Base-by-base conservation (phyloP, 2,888 invertebrate genomes). In the Pterostichus madidus region DNA sequence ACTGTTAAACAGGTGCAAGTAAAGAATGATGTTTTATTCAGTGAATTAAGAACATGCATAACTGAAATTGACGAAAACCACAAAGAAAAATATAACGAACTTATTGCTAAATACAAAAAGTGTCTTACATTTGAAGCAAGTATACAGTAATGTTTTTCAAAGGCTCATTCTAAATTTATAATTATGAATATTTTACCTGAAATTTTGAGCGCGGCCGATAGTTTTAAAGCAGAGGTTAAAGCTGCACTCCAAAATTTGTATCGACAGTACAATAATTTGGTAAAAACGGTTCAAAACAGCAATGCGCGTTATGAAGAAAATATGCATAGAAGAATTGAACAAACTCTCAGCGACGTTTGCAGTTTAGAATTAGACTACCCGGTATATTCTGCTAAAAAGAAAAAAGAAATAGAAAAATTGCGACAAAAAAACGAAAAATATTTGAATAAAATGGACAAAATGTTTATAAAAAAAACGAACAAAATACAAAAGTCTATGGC, bases 41-140 rank as follows among this genome's bases (percentile, higher is more conserved):
- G 31, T 15, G 73, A 81, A 4, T 31, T 81, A 13, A 46, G 10
- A 17, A 13, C 10, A 5, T 13, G 56, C 5, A 5, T 81, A 31
- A 44, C 59, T 6, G 15, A 17, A 39, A 56, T 75, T 59, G 73
- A 81, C 11, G 73, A 11, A n/a, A 53, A 56, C 13, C 39, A 39
- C 15, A 75, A 44, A 53, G 53, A 81, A 49, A 39, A 73, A 46
- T 81, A 46, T 39, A 61, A 81, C 49, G 75, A 81, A 31, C 75
- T 81, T 31, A 32, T 71, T 15, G 73, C 49, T 5, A 24, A 53
- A 53, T 59, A 44, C 56, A 53, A 75, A 53, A 53, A 75, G 11
- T 75, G 81, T 17, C 15, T 71, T 44, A 17, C 4, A 71, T 3
- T 5, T 13, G 10, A 6, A 61, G 8, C n/a, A 8, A 24, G 31